Evolutionary conservation across 1,140 invertebrate genomes (phyloP), one percentile per base, ranked within the genome.

Genomic region (Dendrolimus kikuchii): DNA sequence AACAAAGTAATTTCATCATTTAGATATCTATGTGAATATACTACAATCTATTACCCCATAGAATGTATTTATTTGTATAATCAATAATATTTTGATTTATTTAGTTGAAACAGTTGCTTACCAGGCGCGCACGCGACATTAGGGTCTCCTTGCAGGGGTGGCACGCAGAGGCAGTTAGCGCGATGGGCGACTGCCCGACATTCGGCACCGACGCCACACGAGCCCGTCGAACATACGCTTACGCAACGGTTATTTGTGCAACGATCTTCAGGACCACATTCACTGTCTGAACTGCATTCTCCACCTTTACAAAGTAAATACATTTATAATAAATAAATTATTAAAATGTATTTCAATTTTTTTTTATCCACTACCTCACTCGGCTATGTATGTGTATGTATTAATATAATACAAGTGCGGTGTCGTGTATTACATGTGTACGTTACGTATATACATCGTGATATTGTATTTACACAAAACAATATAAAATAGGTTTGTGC

Each of bases 151-250:
- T 91, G 87, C 10, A 93, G 90, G 40, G 92, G 93, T 4, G 90
- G 73, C 37, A 94, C 90, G 76, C 96, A 98, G 40, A 88, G 89
- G 75, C 96, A 97, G 4, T 90, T 78, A 6, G 94, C 93, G 59
- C 91, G 90, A 75, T 97, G 95, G 46, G 93, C 91, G 23, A 90
- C 81, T 1, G 94, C 92, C 49, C 90, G 87, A 62, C 96, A 98
- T 57, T 94, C 90, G 2, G 95, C 95, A 39, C 93, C 93, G 0
- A 88, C 79, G 8, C 94, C 94, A 81, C 96, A 98, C 64, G 92
- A 93, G 6, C 88, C 87, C 43, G 92, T 86, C 5, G 88, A 80
- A 68, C 96, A 98, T 4, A 94, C 95, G 79, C 94, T 93, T 23
- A 93, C 89, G 71, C 95, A 96, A 43, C 88, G 88, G 23, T 91